Conservation (phyloP, 2,888 invertebrate species). For the Xylota sylvarum region DNA sequence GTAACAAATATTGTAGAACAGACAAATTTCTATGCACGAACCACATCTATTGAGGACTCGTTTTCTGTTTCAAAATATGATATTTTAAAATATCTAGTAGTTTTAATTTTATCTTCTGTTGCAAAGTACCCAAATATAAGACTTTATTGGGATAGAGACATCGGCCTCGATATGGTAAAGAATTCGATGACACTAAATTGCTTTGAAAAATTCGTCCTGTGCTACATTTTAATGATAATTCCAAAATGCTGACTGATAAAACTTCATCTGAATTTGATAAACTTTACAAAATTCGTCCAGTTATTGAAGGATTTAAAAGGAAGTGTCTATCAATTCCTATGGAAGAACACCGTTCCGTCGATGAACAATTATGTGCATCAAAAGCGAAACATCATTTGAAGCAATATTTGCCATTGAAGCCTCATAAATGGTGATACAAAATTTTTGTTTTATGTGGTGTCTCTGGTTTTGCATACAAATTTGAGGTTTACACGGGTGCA, state of each 20-base stretch:
- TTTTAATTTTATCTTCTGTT: conserved; percentile 6
- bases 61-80: conserved; percentile 9
- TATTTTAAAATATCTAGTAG: conserved; percentile 3
- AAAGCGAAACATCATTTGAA: conserved; percentile 11
- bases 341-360: conserved; percentile 5
- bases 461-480: conserved; percentile 8
- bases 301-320: conserved; percentile 14
- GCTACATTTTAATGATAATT: background rate
- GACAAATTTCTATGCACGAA: conserved; percentile 4
- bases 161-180: background rate
- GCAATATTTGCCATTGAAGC: conserved; percentile 15
- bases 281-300: conserved; percentile 21
- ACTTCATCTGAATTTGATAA: conserved; percentile 17
- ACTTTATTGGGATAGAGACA: background rate
- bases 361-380: conserved; percentile 15
- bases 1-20: conserved; percentile 8
- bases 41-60: conserved; percentile 4
- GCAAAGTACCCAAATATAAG: conserved; percentile 9
- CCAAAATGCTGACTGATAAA: conserved; percentile 4
- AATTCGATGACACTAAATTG: conserved; percentile 13
- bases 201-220: conserved; percentile 26
- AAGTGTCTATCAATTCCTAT: conserved; percentile 20
- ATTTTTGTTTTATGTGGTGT: conserved; percentile 14
- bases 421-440: conserved; percentile 16
- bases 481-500: background rate